Conservation (phyloP, 2,888 invertebrate species). For the Malthinus flaveolus region DNA sequence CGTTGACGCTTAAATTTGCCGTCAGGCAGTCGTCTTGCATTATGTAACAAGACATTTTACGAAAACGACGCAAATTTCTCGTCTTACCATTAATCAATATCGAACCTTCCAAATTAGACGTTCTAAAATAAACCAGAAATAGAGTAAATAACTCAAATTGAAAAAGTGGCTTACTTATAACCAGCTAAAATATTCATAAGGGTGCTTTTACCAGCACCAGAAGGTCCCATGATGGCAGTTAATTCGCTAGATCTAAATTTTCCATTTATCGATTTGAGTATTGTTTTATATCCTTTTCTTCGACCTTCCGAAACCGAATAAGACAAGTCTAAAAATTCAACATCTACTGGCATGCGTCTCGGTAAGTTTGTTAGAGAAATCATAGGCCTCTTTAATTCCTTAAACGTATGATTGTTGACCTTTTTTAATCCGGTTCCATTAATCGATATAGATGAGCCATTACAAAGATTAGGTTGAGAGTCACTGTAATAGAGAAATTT, state of each 20-base stretch:
- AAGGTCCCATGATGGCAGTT: conserved; percentile 96
- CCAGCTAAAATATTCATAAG: conserved; percentile 88
- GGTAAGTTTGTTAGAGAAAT: conserved; percentile 80
- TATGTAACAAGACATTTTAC: conserved; percentile 94
- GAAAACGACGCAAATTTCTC: conserved; percentile 82
- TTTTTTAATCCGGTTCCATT: conserved; percentile 60
- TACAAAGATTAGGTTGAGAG: conserved; percentile 75
- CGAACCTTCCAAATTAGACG: conserved; percentile 81
- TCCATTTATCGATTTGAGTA: conserved; percentile 86
- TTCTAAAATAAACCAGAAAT: conserved; percentile 59
- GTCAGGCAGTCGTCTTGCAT: conserved; percentile 93
- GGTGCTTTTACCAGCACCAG: conserved; percentile 80
- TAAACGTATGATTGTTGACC: conserved; percentile 72
- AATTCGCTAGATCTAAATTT: conserved; percentile 88
- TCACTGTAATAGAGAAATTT: conserved; percentile 61
- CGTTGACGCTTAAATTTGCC: conserved; percentile 87
- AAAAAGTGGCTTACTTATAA: conserved; percentile 73
- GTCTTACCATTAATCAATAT: conserved; percentile 88
- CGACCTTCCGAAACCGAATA: conserved; percentile 88
- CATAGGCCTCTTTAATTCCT: conserved; percentile 71
- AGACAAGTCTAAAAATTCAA: conserved; percentile 84
- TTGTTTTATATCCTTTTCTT: conserved; percentile 80
- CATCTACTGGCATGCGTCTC: conserved; percentile 85
- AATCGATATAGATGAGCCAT: conserved; percentile 60
- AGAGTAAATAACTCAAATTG: neutral